Conservation (phyloP, 30 jellyfish, hydroid and myxozoan species). For the Aurelia aurita region DNA sequence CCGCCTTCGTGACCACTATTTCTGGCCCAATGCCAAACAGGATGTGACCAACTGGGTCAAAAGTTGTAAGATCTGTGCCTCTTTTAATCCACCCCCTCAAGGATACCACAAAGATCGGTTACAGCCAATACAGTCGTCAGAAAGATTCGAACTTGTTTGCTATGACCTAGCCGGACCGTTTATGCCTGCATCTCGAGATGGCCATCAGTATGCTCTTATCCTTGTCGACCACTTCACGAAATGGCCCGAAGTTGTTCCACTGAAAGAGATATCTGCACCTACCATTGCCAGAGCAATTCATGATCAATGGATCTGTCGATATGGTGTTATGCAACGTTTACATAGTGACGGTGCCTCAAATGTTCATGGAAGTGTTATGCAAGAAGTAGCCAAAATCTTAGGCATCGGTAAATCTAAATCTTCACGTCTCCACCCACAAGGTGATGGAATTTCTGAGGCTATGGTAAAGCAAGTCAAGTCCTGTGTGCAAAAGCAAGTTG, state of each 20-base stretch:
- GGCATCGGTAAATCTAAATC: too few species aligned
- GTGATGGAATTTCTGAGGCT: constrained; percentile 40
- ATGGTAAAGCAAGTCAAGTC: constrained; percentile 50
- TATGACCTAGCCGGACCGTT: too few species aligned
- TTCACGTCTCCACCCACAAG: constrained; percentile 34
- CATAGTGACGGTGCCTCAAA: constrained; percentile 49
- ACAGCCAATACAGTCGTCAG: too few species aligned
- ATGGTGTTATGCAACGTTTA: too few species aligned
- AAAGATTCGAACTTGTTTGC: too few species aligned
- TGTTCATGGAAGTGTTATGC: constrained; percentile 38
- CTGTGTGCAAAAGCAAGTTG: constrained; percentile 52
- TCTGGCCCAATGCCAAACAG: constrained; percentile 29
- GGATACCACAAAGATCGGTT: too few species aligned
- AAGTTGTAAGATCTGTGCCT: constrained; percentile 27
- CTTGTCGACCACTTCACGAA: constrained; percentile 32
- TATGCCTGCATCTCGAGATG: constrained; percentile 13
- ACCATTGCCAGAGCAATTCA: too few species aligned
- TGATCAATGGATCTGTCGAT: too few species aligned
- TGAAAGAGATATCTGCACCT: too few species aligned
- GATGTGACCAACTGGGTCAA: constrained; percentile 29
- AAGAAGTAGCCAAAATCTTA: constrained; percentile 15
- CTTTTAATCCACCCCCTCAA: constrained; percentile 27
- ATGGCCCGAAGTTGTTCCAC: too few species aligned
- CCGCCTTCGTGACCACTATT: constrained; percentile 12
- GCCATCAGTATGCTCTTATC: constrained; percentile 1